Evolutionary conservation across 2,888 invertebrate species (phyloP), one percentile per base, ranked within the genome.

Genomic region (Troilus luridus): DNA sequence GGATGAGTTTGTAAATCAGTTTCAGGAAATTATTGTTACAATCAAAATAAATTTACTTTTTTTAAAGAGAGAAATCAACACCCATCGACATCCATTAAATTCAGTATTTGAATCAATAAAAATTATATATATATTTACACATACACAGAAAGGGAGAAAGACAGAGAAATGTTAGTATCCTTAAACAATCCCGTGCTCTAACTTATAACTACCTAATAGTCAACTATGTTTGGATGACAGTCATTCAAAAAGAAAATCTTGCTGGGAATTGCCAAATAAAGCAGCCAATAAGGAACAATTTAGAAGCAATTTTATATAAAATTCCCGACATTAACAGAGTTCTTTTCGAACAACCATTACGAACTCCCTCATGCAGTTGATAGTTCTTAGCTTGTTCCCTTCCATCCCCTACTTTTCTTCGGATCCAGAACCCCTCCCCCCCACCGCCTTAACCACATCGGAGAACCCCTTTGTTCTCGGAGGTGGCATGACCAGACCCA

Each of bases 241-340:
- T 77, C 27, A 77, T 77, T 77, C 41, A 17, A 14, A 19, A 41
- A 17, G 41, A 19, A 17, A 77, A 77, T 41, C 17, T 41, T 41
- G 72, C 17, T 19, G 72, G 72, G 17, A 41, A 41, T 41, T 41
- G 27, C 19, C 72, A 9, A 27, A 41, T 77, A 19, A 41, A 41
- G 41, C 72, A 77, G 41, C 59, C 41, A 19, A 77, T 77, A 77
- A 77, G 41, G 72, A 41, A 77, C 72, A 77, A 77, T 77, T 77
- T 77, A 77, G 72, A 41, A 77, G 72, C 72, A 77, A 77, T 77
- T 19, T 77, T 77, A 7, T 77, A 27, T 41, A 77, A 77, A 77
- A 41, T 77, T 77, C 0, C 72, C 41, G 19, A 41, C 72, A 77
- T 77, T 77, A 77, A 77, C 14, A 41, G 41, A 5, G 41, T 77